These are phyloP conservation scores for Coelinius sp. DNA, from an alignment of 2,888 invertebrate genomes.

Conservation along the genomic window DNA sequence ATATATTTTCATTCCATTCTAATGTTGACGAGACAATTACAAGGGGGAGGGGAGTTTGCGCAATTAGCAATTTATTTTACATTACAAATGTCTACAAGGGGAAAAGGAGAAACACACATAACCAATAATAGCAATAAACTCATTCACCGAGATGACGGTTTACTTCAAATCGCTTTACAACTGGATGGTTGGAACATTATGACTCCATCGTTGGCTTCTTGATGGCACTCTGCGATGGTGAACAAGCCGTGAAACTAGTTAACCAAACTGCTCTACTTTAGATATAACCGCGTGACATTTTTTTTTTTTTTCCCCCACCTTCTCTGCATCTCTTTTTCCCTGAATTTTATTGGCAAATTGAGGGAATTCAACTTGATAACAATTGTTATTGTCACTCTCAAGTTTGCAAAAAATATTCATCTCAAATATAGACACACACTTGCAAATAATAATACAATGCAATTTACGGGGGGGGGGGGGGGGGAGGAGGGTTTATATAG, in stretches of 20 bases:
- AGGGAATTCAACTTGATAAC: neutral
- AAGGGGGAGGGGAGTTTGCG: neutral
- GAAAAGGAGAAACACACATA: neutral
- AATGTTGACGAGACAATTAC: no score
- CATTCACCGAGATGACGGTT: slow-evolving; percentile 62
- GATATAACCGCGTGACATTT: slow-evolving; percentile 67
- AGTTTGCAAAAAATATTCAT: neutral
- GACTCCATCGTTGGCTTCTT: slow-evolving; percentile 36
- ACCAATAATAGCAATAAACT: slow-evolving; percentile 70
- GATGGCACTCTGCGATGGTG: slow-evolving; percentile 5
- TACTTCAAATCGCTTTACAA: slow-evolving; percentile 70
- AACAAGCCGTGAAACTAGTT: slow-evolving; percentile 63
- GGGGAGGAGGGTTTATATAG: slow-evolving; percentile 66
- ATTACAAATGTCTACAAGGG: neutral
- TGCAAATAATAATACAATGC: neutral
- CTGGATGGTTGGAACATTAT: slow-evolving; percentile 60
- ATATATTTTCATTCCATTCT: no score
- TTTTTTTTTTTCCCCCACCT: slow-evolving; percentile 52
- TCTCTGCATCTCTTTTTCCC: neutral
- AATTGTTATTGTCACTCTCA: neutral
- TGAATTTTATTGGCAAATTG: neutral
- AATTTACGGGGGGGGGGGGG: slow-evolving; percentile 16
- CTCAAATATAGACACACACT: neutral
- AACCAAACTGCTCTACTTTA: slow-evolving; percentile 69
- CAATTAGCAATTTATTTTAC: slow-evolving; percentile 8